A percentile compares a stretch with the other conserved stretches of the same genome.
Evolutionary conservation across 2,888 invertebrate genomes (phyloP).

Genomic region (Lomographa bimaculata): DNA sequence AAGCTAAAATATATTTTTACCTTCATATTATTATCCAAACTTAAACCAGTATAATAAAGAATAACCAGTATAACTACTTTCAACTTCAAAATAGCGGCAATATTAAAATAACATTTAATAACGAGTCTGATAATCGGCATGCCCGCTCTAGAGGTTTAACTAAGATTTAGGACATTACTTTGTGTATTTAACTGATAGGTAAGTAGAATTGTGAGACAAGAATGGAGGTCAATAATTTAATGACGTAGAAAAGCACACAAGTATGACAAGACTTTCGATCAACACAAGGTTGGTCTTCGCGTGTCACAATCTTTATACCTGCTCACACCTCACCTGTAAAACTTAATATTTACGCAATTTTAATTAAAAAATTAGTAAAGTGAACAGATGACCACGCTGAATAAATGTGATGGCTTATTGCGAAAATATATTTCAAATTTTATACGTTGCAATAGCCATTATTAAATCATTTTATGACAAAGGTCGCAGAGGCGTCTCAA

Average conservation of each 20-base stretch:
- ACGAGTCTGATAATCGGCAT: constrained; percentile 1
- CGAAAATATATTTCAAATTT: constrained; percentile 40
- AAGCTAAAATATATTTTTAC: too few species aligned
- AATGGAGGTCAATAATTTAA: too few species aligned
- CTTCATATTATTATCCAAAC: too few species aligned
- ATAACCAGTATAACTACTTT: constrained; percentile 10
- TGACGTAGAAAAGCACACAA: constrained; percentile 14
- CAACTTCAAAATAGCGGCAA: constrained; percentile 2
- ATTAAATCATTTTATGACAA: constrained; percentile 21
- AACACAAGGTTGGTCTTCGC: constrained; percentile 47
- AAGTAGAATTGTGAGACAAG: too few species aligned
- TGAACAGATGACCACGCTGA: constrained; percentile 41
- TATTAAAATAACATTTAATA: background rate
- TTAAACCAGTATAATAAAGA: background rate
- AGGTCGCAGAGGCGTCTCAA: constrained; percentile 12
- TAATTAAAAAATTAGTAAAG: constrained; percentile 42
- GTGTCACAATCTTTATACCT: constrained; percentile 54
- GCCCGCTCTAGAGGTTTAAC: too few species aligned
- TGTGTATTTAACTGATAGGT: too few species aligned
- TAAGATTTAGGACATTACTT: too few species aligned
- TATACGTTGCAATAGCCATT: constrained; percentile 28
- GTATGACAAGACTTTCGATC: constrained; percentile 23
- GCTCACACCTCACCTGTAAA: constrained; percentile 45
- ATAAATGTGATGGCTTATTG: constrained; percentile 42
- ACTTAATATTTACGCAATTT: constrained; percentile 50